Percentiles rank a stretch among this genome's conserved stretches.
Conservation (phyloP, 2,888 invertebrate genomes). For the Agrotis exclamationis region DNA sequence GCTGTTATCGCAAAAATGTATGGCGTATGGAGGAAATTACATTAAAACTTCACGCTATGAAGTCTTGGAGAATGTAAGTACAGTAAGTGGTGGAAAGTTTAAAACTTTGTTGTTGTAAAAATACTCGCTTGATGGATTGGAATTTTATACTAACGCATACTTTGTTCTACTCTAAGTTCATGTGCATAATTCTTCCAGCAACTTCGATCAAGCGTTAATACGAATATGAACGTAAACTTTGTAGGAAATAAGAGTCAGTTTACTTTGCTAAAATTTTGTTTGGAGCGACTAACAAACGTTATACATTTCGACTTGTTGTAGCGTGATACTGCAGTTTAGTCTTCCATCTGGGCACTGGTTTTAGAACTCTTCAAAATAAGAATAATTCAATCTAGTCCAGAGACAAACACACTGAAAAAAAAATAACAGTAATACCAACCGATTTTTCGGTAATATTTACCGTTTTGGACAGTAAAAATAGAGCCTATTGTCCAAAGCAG, state of each 20-base stretch:
- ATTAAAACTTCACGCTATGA: constrained; percentile 8
- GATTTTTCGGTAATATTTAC: no score
- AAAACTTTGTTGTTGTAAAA: constrained; percentile 22
- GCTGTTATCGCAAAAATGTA: constrained; percentile 45
- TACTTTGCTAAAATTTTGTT: not conserved
- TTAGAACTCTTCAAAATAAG: no score
- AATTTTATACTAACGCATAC: constrained; percentile 4
- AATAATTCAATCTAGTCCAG: no score
- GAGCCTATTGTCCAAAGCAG: no score
- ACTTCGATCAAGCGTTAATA: not conserved
- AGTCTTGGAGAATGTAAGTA: constrained; percentile 27
- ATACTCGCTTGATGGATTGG: constrained; percentile 19
- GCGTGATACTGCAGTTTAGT: not conserved
- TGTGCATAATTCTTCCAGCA: not conserved
- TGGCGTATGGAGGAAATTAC: constrained; percentile 25
- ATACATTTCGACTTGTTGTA: no score
- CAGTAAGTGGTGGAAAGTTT: not conserved
- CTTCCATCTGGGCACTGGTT: no score
- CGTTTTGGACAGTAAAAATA: no score
- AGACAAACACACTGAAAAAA: no score
- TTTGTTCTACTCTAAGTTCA: not conserved
- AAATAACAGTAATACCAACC: no score
- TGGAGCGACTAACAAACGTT: no score
- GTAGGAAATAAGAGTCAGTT: not conserved
- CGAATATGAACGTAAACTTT: not conserved